A percentile compares a stretch with the other conserved stretches of the same genome.
Conservation (phyloP, 2,113 vertebrate species). For the Tenebrosternarchus preto region DNA sequence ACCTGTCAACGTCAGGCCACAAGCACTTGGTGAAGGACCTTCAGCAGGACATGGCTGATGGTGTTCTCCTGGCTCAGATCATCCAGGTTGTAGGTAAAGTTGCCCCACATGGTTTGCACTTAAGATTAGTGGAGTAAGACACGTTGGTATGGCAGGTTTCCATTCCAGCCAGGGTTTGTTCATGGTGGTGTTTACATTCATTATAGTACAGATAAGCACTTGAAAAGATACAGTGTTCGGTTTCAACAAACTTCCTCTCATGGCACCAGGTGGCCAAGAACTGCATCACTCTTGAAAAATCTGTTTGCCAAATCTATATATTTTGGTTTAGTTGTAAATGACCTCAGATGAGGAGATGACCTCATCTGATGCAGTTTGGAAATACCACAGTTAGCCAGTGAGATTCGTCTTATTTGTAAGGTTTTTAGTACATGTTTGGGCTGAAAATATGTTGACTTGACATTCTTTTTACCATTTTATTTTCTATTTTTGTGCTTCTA, state of each 20-base stretch:
- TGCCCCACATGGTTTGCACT: no score
- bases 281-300: neutral
- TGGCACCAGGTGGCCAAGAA: no score
- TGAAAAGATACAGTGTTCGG: no score
- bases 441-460: neutral
- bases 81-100: conserved; percentile 88
- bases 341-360: no score
- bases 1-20: conserved; percentile 85
- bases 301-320: no score
- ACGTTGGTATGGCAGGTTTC: no score
- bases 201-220: no score
- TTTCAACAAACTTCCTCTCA: no score
- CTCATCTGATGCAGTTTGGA: neutral
- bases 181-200: no score
- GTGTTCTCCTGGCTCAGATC: conserved; percentile 85
- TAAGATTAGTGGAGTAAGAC: no score
- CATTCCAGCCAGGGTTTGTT: no score
- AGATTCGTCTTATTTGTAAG: neutral
- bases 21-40: conserved; percentile 86
- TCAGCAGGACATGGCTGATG: conserved; percentile 86
- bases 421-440: neutral
- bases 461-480: neutral
- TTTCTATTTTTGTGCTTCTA: neutral
- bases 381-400: neutral
- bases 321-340: neutral